These are phyloP conservation scores for Geotrupes spiniger DNA, from an alignment of 2,888 invertebrate species.

Conservation along the genomic window DNA sequence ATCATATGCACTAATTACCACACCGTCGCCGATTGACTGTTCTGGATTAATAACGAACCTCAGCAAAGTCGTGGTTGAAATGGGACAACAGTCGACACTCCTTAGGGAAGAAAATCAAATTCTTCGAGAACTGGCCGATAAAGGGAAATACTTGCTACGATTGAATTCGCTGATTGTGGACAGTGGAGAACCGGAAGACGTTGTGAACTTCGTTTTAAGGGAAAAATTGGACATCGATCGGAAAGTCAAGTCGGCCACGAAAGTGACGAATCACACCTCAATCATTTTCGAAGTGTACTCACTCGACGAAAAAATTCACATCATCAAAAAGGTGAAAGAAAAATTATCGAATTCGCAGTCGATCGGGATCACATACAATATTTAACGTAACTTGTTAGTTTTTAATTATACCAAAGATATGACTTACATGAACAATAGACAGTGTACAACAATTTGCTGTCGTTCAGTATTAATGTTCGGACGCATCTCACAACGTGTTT, in stretches of 20 bases:
- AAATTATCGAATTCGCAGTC: conserved; percentile 31
- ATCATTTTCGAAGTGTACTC: conserved; percentile 36
- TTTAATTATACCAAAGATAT: too few relatives aligned
- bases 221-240: conserved; percentile 34
- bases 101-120: conserved; percentile 10
- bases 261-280: conserved; percentile 29
- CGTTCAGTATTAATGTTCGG: too few relatives aligned
- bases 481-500: too few relatives aligned
- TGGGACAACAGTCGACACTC: conserved; percentile 8
- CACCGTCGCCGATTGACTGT: background rate
- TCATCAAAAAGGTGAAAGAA: conserved; percentile 33
- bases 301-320: conserved; percentile 33
- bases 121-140: conserved; percentile 10
- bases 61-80: conserved; percentile 1
- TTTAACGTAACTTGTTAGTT: too few relatives aligned
- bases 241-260: conserved; percentile 28
- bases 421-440: too few relatives aligned
- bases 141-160: conserved; percentile 13
- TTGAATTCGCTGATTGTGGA: conserved; percentile 16
- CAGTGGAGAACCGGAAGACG: conserved; percentile 13
- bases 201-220: conserved; percentile 30
- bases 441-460: too few relatives aligned
- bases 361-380: conserved; percentile 15
- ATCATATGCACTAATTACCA: too few relatives aligned
- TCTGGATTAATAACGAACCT: background rate